phyloP scores from a whole-genome alignment of 2,113 vertebrate species.

The Ceyx margarethae region DNA sequence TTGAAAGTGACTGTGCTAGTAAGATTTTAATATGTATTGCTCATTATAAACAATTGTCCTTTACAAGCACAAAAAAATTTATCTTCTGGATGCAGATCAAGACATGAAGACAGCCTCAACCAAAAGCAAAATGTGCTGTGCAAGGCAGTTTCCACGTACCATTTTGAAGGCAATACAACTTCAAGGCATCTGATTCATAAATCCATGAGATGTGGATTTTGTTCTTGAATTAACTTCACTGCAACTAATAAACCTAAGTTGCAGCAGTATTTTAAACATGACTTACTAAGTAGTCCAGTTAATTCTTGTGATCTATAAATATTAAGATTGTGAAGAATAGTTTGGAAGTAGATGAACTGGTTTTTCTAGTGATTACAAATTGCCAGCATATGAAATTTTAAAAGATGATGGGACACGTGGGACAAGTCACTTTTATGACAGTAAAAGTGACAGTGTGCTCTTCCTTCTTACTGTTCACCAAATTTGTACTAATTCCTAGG shows the following conservation, averaged over 20 bases:
- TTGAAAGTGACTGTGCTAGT: neutral
- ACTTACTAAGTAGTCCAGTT: neutral
- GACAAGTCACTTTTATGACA: neutral
- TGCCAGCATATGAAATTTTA: neutral
- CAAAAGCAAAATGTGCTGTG: neutral
- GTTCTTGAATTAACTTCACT: neutral
- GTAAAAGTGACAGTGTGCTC: neutral
- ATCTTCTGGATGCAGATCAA: neutral
- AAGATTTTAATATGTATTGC: neutral
- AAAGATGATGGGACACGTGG: neutral
- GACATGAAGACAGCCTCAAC: neutral
- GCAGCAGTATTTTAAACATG: neutral
- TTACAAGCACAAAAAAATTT: neutral
- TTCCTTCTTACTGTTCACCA: neutral
- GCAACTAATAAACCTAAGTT: neutral
- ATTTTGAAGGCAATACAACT: neutral
- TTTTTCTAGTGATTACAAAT: neutral
- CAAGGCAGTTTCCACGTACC: neutral
- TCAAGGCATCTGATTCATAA: neutral
- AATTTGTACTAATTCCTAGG: neutral
- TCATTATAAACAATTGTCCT: neutral
- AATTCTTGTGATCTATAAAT: neutral
- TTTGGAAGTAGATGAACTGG: neutral
- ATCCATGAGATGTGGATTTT: neutral
- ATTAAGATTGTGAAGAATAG: neutral